phyloP scores from a whole-genome alignment of 1,140 invertebrate species.

The Neuroterus valhalla region DNA sequence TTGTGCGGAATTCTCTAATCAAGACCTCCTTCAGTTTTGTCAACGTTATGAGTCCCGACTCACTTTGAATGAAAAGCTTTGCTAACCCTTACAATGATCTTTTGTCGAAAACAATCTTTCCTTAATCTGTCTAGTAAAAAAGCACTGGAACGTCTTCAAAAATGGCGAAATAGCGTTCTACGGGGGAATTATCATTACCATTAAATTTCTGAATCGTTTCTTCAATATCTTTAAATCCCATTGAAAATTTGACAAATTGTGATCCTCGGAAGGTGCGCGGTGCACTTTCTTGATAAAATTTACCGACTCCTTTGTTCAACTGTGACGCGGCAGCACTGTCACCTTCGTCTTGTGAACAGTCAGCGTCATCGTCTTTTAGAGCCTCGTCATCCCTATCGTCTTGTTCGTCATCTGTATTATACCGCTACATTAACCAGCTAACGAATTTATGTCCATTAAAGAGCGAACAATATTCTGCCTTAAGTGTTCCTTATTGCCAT shows the following conservation, averaged over 20 bases:
- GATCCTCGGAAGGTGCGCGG: no score
- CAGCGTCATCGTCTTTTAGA: neutral
- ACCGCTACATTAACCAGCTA: neutral
- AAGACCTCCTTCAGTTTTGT: constrained; percentile 48
- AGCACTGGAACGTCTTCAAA: constrained; percentile 55
- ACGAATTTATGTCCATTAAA: constrained; percentile 5
- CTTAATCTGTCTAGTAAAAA: constrained; percentile 53
- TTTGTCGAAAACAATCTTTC: constrained; percentile 60
- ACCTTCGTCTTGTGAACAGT: neutral
- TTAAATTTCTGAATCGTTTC: constrained; percentile 34
- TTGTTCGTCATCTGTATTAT: no score
- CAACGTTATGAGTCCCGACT: constrained; percentile 53
- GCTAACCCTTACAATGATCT: constrained; percentile 54
- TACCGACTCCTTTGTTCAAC: neutral
- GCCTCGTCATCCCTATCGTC: neutral
- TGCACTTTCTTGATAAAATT: no score
- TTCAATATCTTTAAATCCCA: neutral
- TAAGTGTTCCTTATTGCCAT: neutral
- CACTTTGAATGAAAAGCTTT: constrained; percentile 22
- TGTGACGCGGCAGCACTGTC: neutral
- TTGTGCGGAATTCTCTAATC: constrained; percentile 46
- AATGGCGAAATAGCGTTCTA: constrained; percentile 55
- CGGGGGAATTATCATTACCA: constrained; percentile 44
- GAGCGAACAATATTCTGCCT: neutral
- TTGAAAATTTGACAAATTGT: neutral